Evolutionary conservation across 2,888 invertebrate species (phyloP).

Genomic region (Acanthosepion lycidas): DNA sequence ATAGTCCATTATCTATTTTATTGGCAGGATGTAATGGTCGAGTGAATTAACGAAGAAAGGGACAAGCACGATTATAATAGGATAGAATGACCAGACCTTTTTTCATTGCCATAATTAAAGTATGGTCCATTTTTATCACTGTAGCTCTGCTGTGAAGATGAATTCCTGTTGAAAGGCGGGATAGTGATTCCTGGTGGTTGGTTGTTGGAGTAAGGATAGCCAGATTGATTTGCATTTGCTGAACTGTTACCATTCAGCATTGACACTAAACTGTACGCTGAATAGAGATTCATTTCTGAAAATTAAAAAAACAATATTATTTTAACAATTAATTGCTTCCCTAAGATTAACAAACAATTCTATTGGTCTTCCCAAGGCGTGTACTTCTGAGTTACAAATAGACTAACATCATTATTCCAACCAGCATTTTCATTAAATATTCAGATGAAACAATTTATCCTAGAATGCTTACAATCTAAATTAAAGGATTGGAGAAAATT

Average conservation of each 20-base stretch:
- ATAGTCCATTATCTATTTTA: no score
- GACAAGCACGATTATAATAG: no score
- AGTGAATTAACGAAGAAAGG: no score
- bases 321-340: not conserved
- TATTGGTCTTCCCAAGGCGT: no score
- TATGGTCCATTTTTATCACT: not conserved
- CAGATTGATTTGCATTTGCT: not conserved
- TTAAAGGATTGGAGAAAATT: no score
- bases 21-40: no score
- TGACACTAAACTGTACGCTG: slow-evolving; percentile 37
- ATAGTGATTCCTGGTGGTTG: not conserved
- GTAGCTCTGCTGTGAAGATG: not conserved
- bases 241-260: slow-evolving; percentile 40
- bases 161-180: slow-evolving; percentile 1
- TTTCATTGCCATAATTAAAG: not conserved
- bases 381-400: no score
- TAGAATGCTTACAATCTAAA: no score
- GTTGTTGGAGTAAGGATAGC: not conserved
- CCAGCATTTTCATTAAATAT: no score
- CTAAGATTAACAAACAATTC: no score
- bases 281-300: slow-evolving; percentile 41
- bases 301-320: not conserved
- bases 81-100: not conserved
- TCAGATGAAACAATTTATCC: no score
- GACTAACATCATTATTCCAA: no score